Conservation (phyloP, 2,113 vertebrate species). For the Chiloscyllium plagiosum region DNA sequence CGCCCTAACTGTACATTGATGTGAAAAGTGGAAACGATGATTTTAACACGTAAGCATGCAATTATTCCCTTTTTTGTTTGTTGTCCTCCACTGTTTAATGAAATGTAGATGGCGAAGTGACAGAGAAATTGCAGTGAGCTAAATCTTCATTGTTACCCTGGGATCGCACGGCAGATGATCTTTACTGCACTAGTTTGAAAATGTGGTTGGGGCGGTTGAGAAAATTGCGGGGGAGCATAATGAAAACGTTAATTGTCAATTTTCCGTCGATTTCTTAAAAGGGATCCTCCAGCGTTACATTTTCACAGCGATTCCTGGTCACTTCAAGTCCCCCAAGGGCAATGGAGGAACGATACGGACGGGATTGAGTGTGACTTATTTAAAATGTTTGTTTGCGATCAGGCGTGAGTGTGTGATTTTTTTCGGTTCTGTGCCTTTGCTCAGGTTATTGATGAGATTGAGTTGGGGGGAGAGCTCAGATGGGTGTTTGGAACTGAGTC, state of each 20-base stretch:
- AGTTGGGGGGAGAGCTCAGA: too few relatives aligned
- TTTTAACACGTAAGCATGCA: constrained; percentile 26
- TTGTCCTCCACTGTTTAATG: background rate
- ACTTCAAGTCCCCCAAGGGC: background rate
- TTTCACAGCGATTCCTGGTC: background rate
- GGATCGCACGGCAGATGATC: background rate
- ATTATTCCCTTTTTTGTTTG: background rate
- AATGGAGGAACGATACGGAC: background rate
- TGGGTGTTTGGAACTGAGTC: background rate
- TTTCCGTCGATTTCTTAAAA: background rate
- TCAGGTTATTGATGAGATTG: background rate
- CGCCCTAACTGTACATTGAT: background rate
- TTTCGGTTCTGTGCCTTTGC: background rate
- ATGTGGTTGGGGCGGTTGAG: background rate
- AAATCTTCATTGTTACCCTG: background rate
- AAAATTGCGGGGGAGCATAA: background rate
- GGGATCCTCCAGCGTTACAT: background rate
- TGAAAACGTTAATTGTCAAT: background rate
- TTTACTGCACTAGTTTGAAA: background rate
- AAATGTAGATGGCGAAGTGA: background rate
- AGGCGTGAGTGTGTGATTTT: background rate
- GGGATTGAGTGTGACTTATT: too few relatives aligned
- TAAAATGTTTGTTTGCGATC: background rate
- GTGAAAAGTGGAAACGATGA: constrained; percentile 32
- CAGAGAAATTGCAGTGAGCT: background rate